These are phyloP conservation scores for Eudemis profundana DNA, from an alignment of 2,888 invertebrate species.

Conservation along the genomic window DNA sequence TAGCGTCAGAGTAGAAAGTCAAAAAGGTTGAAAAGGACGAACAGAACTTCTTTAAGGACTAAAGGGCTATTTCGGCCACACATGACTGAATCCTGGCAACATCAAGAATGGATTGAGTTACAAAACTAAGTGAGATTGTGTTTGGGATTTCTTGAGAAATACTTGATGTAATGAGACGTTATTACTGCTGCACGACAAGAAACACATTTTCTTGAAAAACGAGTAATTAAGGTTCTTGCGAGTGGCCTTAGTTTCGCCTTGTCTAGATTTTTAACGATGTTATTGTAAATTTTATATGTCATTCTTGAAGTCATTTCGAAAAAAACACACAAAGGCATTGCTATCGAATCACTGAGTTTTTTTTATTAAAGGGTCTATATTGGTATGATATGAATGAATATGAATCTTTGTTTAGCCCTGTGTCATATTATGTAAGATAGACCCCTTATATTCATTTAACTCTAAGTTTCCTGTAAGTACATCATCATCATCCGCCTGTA, in stretches of 20 bases:
- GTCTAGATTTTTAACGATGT: background rate
- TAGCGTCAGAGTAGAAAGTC: constrained; percentile 17
- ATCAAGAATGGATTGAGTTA: constrained; percentile 14
- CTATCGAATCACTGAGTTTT: too few species aligned
- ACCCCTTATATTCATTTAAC: too few species aligned
- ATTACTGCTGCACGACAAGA: background rate
- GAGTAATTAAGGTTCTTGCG: background rate
- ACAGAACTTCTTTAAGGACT: constrained; percentile 18
- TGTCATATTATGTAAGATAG: too few species aligned
- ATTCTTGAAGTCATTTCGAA: too few species aligned
- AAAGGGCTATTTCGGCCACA: constrained; percentile 11
- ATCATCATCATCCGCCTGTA: too few species aligned
- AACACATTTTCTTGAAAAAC: background rate
- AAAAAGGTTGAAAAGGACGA: constrained; percentile 29
- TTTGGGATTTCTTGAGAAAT: background rate
- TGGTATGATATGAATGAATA: too few species aligned
- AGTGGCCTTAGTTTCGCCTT: background rate
- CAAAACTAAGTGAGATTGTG: constrained; percentile 3
- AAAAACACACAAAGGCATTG: too few species aligned
- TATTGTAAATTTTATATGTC: too few species aligned
- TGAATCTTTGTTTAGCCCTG: too few species aligned
- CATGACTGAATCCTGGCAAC: constrained; percentile 13
- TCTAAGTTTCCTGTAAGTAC: too few species aligned
- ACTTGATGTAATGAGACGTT: background rate
- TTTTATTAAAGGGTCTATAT: too few species aligned